Evolutionary conservation across 2,113 vertebrate species (phyloP).

Genomic region (Paradisaea rubra): DNA sequence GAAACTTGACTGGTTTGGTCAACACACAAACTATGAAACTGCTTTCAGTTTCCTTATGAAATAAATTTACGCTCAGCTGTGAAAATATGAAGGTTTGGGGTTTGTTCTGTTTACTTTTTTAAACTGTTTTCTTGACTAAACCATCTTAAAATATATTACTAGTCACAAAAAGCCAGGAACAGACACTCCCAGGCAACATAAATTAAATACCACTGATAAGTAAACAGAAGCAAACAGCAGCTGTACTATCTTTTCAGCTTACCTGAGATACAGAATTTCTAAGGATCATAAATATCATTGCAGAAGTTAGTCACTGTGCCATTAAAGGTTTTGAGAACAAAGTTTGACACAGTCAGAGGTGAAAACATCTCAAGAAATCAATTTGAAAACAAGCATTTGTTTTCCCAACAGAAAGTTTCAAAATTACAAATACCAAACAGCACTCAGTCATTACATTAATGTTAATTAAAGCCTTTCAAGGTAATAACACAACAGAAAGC

Average conservation of each 20-base stretch:
- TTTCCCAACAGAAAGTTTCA: not conserved
- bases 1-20: not conserved
- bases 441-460: not conserved
- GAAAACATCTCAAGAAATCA: not conserved
- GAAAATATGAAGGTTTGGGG: not conserved
- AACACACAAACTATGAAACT: not conserved
- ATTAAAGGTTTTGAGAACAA: not conserved
- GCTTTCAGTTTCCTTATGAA: not conserved
- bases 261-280: not conserved
- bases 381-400: not conserved
- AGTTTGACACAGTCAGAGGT: not conserved
- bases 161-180: not conserved
- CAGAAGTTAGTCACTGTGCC: not conserved
- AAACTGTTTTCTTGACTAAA: not conserved
- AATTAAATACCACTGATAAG: not conserved
- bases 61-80: not conserved
- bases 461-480: conserved; percentile 24
- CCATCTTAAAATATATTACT: not conserved
- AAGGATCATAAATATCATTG: not conserved
- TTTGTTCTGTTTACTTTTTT: not conserved
- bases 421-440: not conserved
- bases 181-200: not conserved
- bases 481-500: not conserved
- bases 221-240: not conserved
- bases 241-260: not conserved